Base-by-base conservation (phyloP, 2,888 invertebrate species). In the Chrysolina americana region DNA sequence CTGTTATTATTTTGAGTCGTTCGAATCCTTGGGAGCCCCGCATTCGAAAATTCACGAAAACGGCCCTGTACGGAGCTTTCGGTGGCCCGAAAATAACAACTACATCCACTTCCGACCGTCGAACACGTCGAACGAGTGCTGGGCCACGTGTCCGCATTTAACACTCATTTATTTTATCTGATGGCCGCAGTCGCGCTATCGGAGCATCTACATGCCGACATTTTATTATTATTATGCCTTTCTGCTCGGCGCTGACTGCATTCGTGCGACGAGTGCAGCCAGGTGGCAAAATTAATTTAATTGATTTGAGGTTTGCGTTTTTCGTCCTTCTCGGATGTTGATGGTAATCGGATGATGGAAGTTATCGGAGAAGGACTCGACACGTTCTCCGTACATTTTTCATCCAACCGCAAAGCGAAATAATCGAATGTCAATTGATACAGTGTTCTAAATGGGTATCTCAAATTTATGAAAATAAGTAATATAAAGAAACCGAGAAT, bases 141-240 rank as follows among this genome's bases (percentile, higher is more conserved):
- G n/a, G 59, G 78, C 79, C 83, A 83, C 83, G 83, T 81, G 83
- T 82, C 82, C 81, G 79, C 83, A 81, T 83, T 83, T 82, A 83
- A 83, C 83, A 83, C 83, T 82, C 82, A 81, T 83, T 83, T 82
- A 83, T 81, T 82, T 83, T 83, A 83, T 83, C 83, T 78, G 82
- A 82, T 83, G 80, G 79, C 36, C 53, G 53, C 74, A 76, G 77
- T 71, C 76, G 71, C 70, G 70, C 75, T 81, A 81, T 80, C 79
- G 50, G 59, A 41, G 68, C 76, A 84, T 84, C 84, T 83, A 84
- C 84, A 84, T 79, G 81, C 78, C 80, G 77, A 81, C 84, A 80
- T 84, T 83, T 83, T 84, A 83, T 82, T 83, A 82, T 76, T 84
- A 83, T 82, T 83, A 82, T 76, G 74, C 70, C 66, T 75, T 76